Percentiles rank a stretch among this genome's conserved stretches.
Conservation (phyloP, 2,888 invertebrate species). For the Sisyra terminalis region DNA sequence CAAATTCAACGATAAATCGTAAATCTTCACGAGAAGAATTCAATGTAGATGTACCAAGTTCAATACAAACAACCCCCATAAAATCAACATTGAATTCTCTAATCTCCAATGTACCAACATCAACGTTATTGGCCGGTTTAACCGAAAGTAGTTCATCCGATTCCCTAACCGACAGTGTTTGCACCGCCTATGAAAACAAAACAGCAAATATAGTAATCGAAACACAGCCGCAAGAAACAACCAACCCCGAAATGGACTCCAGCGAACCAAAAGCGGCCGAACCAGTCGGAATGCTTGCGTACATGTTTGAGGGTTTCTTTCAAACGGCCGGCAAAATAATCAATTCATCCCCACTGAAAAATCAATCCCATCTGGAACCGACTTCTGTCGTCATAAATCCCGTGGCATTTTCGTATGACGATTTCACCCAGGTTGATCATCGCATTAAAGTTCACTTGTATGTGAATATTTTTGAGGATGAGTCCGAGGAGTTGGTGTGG, state of each 20-base stretch:
- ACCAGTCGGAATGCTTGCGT: conserved; percentile 15
- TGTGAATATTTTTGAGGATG: conserved; percentile 33
- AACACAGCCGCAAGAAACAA: background rate
- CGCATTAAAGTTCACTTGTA: conserved; percentile 38
- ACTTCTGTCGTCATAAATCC: conserved; percentile 16
- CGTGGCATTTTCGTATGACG: conserved; percentile 33
- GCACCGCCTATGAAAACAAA: conserved; percentile 35
- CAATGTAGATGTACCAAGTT: background rate
- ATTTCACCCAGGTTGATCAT: conserved; percentile 37
- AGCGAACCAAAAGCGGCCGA: conserved; percentile 6
- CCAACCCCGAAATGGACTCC: conserved; percentile 11
- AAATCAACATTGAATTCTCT: conserved; percentile 26
- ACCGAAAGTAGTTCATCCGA: conserved; percentile 46
- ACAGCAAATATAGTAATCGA: conserved; percentile 3
- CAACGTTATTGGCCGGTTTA: conserved; percentile 24
- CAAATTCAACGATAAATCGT: conserved; percentile 22
- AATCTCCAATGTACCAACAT: conserved; percentile 13
- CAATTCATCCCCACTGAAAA: conserved; percentile 23
- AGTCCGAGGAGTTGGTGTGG: conserved; percentile 34
- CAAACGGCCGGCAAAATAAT: conserved; percentile 30
- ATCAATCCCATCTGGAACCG: conserved; percentile 15
- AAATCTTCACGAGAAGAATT: conserved; percentile 32
- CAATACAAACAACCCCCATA: conserved; percentile 12
- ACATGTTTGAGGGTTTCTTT: conserved; percentile 31
- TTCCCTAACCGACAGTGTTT: conserved; percentile 41